Conservation (phyloP, 2,113 vertebrate genomes). For the Cervus canadensis region DNA sequence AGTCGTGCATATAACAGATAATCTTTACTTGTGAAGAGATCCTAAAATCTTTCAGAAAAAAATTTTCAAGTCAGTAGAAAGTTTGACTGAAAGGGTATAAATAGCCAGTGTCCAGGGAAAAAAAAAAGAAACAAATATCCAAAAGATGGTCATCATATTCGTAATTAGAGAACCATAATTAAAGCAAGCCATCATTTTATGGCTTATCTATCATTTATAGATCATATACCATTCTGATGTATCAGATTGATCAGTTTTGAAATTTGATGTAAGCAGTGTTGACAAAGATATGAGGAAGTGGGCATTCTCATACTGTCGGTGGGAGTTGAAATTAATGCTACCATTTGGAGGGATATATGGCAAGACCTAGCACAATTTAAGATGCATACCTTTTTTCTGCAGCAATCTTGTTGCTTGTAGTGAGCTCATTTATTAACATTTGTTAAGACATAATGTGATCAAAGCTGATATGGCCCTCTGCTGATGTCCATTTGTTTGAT, state of each 20-base stretch:
- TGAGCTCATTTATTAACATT: neutral
- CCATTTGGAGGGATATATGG: neutral
- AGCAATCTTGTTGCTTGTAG: neutral
- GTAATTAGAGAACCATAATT: neutral
- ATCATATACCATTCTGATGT: no score
- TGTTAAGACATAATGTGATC: neutral
- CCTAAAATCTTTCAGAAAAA: neutral
- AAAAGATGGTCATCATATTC: neutral
- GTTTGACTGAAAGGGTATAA: neutral
- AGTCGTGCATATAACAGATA: neutral
- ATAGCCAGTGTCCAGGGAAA: neutral
- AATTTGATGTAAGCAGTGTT: neutral
- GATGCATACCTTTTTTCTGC: neutral
- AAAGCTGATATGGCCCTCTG: neutral
- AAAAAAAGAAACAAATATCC: neutral
- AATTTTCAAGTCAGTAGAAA: neutral
- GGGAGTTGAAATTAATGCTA: neutral
- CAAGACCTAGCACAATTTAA: neutral
- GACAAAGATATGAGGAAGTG: neutral
- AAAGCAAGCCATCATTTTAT: no score
- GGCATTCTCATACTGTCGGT: neutral
- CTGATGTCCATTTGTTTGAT: neutral
- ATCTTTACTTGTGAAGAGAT: constrained; percentile 6
- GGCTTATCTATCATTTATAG: no score
- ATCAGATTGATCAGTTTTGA: neutral